Conservation (phyloP, 2,797 vertebrate genomes). For the Hydrolagus colliei region DNA sequence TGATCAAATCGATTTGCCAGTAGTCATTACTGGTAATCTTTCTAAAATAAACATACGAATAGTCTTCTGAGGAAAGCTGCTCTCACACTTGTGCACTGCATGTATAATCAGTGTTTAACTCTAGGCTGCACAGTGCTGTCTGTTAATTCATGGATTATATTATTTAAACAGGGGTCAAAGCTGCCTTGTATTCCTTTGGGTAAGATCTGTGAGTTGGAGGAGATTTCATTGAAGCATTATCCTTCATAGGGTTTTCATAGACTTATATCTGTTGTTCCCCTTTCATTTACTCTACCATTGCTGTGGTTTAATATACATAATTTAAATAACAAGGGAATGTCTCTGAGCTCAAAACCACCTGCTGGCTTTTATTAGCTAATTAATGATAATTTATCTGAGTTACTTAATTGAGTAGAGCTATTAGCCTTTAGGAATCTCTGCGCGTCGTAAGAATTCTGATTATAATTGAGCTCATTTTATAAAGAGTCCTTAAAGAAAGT, state of each 20-base stretch:
- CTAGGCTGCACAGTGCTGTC: constrained; percentile 43
- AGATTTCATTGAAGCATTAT: constrained; percentile 58
- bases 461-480: constrained; percentile 82
- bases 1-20: constrained; percentile 9
- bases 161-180: constrained; percentile 62
- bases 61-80: constrained; percentile 38
- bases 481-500: constrained; percentile 77
- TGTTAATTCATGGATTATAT: constrained; percentile 47
- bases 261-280: constrained; percentile 60
- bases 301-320: constrained; percentile 80
- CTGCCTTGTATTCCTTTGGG: constrained; percentile 70
- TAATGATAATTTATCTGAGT: constrained; percentile 96
- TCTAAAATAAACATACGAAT: constrained; percentile 50
- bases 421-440: constrained; percentile 82
- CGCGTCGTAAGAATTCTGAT: constrained; percentile 80
- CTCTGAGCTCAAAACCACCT: constrained; percentile 87
- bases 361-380: constrained; percentile 97
- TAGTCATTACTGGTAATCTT: constrained; percentile 40
- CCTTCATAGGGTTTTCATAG: constrained; percentile 49
- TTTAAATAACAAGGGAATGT: constrained; percentile 86
- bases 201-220: constrained; percentile 56
- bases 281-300: constrained; percentile 73
- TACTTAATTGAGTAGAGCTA: constrained; percentile 81
- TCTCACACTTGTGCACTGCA: constrained; percentile 47
- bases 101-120: constrained; percentile 58